Percentiles rank a stretch among this genome's conserved stretches.
phyloP scores from a whole-genome alignment of 2,888 invertebrate species.

The Pyrrhosoma nymphula region DNA sequence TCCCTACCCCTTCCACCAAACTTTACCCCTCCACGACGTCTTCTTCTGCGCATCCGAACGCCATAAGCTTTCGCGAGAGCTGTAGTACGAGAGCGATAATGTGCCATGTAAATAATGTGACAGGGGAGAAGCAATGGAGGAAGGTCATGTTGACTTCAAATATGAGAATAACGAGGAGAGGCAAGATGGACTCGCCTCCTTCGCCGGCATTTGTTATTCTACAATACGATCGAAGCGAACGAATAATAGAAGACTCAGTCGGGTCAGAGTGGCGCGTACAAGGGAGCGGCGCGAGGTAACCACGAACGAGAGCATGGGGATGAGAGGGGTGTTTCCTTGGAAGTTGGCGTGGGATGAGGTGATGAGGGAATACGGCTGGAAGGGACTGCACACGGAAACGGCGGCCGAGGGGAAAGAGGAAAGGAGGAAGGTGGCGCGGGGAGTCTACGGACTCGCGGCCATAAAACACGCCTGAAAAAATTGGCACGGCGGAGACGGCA shows the following conservation, averaged over 20 bases:
- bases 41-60: too few species aligned
- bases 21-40: too few species aligned
- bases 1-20: too few species aligned
- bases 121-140: background rate
- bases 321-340: background rate
- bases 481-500: background rate
- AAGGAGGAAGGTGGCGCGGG: background rate
- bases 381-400: background rate
- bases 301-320: background rate
- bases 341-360: background rate
- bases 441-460: background rate
- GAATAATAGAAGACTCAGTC: background rate
- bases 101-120: background rate
- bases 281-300: background rate
- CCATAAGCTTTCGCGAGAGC: too few species aligned
- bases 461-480: background rate
- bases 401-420: background rate
- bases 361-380: background rate
- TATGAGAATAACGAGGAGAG: background rate
- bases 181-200: constrained; percentile 2
- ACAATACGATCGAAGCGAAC: background rate
- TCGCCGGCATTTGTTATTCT: background rate
- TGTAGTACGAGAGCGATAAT: background rate
- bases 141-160: background rate
- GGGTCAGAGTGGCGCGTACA: too few species aligned